Base-by-base conservation (phyloP, 2,888 invertebrate species). In the Catocala nupta region DNA sequence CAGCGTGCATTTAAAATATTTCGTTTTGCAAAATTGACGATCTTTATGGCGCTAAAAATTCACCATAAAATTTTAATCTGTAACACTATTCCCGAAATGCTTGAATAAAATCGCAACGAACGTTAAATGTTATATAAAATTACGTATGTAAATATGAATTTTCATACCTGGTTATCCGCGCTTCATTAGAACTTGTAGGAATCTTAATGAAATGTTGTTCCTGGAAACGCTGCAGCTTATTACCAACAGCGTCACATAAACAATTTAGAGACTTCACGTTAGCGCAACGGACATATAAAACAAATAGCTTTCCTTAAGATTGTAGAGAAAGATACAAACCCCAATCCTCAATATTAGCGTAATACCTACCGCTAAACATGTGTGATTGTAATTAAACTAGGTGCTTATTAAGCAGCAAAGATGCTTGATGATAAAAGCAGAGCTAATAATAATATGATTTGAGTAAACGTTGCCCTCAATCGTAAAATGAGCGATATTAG, bases 401-500 rank as follows among this genome's bases (percentile, higher is more conserved):
- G 25, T 25, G 4, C 25, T 25, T 25, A 2, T 39, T 39, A 39
- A 39, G 36, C 36, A 39, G 8, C 36, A 39, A 39, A 39, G 6
- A 7, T 9, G 36, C 8, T 7, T 7, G 9, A 39, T 2, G 36
- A 39, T 39, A 39, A 39, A 39, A 8, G 36, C 36, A 1, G 8
- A 7, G 36, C 43, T 43, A 43, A 11, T 43, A 43, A 11, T 39
- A 43, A 5, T 47, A 79, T 67, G 65, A 81, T 85, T 83, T 83
- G 81, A 83, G 81, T 87, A 83, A 87, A 88, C 85, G 80, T 68
- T 68, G 80, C 71, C 63, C 75, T 71, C 74, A 82, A 78, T 77
- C 83, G 81, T 89, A 87, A 90, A 89, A 84, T 83, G 81, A 81
- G 84, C 86, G 83, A 88, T 84, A 82, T 78, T 78, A 88, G 85